Evolutionary conservation across 2,113 vertebrate species (phyloP).

Genomic region (Antechinus stuartii): DNA sequence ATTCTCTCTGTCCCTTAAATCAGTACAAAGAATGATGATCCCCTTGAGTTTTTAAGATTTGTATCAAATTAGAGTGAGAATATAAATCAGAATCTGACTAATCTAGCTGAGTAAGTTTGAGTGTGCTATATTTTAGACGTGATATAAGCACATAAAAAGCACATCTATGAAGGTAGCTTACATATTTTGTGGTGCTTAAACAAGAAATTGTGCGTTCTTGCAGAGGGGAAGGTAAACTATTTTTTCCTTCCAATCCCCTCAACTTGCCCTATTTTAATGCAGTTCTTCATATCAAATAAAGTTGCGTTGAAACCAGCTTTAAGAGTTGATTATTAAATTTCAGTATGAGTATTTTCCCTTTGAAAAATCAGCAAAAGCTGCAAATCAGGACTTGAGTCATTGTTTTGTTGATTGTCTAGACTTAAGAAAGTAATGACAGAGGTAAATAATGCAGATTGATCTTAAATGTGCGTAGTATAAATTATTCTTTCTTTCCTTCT

Average conservation of each 20-base stretch:
- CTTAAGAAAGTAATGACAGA: not conserved
- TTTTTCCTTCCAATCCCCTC: not conserved
- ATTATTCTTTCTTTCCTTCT: not conserved
- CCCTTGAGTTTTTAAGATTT: not conserved
- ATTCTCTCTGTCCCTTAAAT: constrained; percentile 8
- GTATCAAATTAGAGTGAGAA: not conserved
- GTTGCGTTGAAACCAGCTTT: not conserved
- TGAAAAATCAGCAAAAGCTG: not conserved
- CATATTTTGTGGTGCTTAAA: not conserved
- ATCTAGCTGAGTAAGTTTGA: not conserved
- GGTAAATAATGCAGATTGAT: not conserved
- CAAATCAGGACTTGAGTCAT: not conserved
- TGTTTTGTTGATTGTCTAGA: not conserved
- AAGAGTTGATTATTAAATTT: not conserved
- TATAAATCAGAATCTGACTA: not conserved
- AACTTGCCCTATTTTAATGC: not conserved
- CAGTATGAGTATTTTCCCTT: not conserved
- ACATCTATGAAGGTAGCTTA: not conserved
- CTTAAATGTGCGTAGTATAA: not conserved
- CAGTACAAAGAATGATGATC: not conserved
- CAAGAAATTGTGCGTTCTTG: not conserved
- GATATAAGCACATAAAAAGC: not conserved
- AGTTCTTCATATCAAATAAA: not conserved
- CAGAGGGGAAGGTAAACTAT: not conserved
- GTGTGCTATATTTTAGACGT: not conserved